These are phyloP conservation scores for Phymanthus crucifer DNA, from an alignment of 92 coral and sea anemone species.

Conservation along the genomic window DNA sequence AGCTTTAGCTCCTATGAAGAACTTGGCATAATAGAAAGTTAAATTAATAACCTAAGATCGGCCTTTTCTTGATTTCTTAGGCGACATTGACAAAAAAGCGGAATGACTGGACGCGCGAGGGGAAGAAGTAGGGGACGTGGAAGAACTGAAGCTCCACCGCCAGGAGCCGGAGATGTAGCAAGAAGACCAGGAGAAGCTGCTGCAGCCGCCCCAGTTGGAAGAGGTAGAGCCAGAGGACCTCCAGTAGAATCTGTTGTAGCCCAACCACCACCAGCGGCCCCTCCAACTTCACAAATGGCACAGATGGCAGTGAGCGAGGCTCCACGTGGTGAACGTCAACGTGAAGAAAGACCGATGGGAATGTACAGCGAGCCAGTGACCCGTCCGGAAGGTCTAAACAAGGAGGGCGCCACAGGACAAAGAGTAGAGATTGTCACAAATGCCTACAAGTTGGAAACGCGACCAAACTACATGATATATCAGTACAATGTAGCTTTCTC, in stretches of 20 bases:
- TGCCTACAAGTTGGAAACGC: slow-evolving; percentile 63
- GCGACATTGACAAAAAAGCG: neutral
- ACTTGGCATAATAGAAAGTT: neutral
- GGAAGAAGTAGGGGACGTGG: slow-evolving; percentile 92
- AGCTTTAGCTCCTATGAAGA: too few species aligned
- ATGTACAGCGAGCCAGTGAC: slow-evolving; percentile 46
- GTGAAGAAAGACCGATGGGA: slow-evolving; percentile 20
- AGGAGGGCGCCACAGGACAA: slow-evolving; percentile 66
- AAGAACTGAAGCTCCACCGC: slow-evolving; percentile 51
- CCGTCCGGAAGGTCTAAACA: slow-evolving; percentile 63
- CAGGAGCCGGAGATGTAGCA: slow-evolving; percentile 58
- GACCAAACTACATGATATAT: slow-evolving; percentile 61
- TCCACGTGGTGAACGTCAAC: slow-evolving; percentile 43
- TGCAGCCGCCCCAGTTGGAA: slow-evolving; percentile 60
- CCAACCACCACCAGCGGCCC: slow-evolving; percentile 54
- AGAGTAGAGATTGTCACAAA: slow-evolving; percentile 57
- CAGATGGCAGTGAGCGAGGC: slow-evolving; percentile 57
- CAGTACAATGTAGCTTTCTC: slow-evolving; percentile 85
- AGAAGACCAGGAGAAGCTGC: slow-evolving; percentile 83
- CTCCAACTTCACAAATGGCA: slow-evolving; percentile 84
- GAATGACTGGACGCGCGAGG: slow-evolving; percentile 98
- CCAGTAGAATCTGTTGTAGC: slow-evolving; percentile 59
- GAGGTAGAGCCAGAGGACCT: slow-evolving; percentile 95
- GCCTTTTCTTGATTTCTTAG: neutral
- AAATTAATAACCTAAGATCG: neutral